Evolutionary conservation across 30 jellyfish, hydroid and myxozoan genomes (phyloP), one percentile per base, ranked within the genome.

Genomic region (Pelagia noctiluca): DNA sequence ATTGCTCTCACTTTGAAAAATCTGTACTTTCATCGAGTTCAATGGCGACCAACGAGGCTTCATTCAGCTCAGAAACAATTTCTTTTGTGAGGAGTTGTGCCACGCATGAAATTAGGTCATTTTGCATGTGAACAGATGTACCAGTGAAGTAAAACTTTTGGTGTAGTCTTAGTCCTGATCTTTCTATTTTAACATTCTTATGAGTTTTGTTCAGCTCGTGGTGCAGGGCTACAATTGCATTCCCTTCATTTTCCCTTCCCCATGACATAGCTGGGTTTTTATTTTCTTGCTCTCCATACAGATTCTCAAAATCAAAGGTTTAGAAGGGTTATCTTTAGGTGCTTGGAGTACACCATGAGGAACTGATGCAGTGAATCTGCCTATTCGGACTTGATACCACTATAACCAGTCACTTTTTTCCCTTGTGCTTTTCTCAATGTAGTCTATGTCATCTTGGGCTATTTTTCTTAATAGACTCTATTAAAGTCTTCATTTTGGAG

Each of bases 301-400:
- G 16, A 69, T 69, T 38, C n/a, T 69, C 66, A 35, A 35, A 42
- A 63, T 35, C 19, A 69, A 21, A 38, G 82, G 13, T 38, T 34
- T 69, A 28, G 82, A 69, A 13, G 82, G 82, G 30, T 38, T 69
- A 2, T 69, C 60, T 38, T 19, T 69, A 38, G 21, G 7, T 2
- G 82, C 35, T 22, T 69, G 82, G 35, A 69, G 65, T 35, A 69
- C 82, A 35, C 35, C 33, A 4, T 69, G 82, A 28, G 82, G 69
- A 69, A 69, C 68, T 69, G 68, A 69, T 25, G 82, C 62, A 21
- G 82, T 69, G 30, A 69, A 28, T 31, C 65, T 29, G 50, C 82
- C 65, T 3, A 69, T 28, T 35, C 82, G 31, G 32, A 69, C 28
- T 24, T 69, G 35, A 35, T 38, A 16, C 82, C 82, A 69, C n/a